Base-by-base conservation (phyloP, 2,888 invertebrate species). In the Adineta ricciae region DNA sequence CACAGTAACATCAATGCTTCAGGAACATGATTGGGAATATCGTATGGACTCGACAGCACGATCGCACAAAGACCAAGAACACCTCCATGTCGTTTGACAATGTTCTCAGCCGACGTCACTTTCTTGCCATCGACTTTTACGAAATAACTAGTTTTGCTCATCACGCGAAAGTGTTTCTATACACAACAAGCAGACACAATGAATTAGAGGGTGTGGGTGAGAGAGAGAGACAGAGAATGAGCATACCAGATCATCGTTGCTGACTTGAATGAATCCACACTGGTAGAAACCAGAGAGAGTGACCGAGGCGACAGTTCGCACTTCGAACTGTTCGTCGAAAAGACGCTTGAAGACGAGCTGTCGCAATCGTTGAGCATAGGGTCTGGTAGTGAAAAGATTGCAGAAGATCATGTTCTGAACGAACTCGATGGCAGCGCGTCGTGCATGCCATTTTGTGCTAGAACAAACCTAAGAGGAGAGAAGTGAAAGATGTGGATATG, bases 21-120 rank as follows among this genome's bases (percentile, higher is more conserved):
- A 86, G 96, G 94, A 90, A 94, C 90, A 90, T 93, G 92, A 89
- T 93, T 91, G 87, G 96, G 94, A 89, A 95, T 93, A 88, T 94
- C 94, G 90, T 97, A 97, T 0, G 96, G 97, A 90, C 94, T 93
- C 24, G 96, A 95, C 87, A 93, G 93, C 73, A 97, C 93, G 90
- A 94, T 95, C 11, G 95, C 94, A 89, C 96, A 95, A 86, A 97
- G 91, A 0, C 96, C 96, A 36, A 96, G 92, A 73, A 96, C 94
- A 27, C 50, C 50, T 50, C 50, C 50, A 50, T 50, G 50, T 50
- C 50, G 3, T 50, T 50, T 50, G 50, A 50, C 50, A 50, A 50
- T 50, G 2, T 50, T 50, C 19, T 50, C 19, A 9, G 11, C 16
- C 19, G 19, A 50, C 19, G 19, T 50, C 50, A 50, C 50, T 50